Evolutionary conservation across 2,797 vertebrate genomes (phyloP).

Genomic region (Sylvia borin): DNA sequence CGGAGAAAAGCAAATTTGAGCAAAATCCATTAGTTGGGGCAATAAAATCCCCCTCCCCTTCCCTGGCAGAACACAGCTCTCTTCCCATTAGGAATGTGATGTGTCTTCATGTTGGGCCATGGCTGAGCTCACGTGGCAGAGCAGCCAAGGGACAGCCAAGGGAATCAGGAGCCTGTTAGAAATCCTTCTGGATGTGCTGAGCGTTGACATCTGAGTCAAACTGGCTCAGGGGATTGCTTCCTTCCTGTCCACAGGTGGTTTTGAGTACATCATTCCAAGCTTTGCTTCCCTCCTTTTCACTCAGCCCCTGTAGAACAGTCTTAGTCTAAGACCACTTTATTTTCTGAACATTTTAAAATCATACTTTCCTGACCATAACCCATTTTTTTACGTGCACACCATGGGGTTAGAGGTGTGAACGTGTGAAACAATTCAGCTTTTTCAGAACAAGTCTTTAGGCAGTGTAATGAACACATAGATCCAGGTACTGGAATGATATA

Average conservation of each 20-base stretch:
- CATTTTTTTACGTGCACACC: neutral
- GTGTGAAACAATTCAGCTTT: neutral
- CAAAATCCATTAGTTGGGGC: constrained; percentile 53
- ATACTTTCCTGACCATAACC: neutral
- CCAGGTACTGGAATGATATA: neutral
- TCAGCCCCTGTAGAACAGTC: neutral
- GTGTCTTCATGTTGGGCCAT: neutral
- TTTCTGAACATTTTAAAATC: neutral
- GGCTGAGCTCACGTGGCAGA: neutral
- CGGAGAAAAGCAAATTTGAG: constrained; percentile 62
- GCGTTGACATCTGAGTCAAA: neutral
- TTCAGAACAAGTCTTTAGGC: neutral
- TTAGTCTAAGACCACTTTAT: neutral
- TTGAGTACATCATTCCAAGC: neutral
- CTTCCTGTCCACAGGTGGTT: constrained; percentile 8
- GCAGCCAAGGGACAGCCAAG: constrained; percentile 9
- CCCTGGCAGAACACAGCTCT: neutral
- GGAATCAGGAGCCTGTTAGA: constrained; percentile 6
- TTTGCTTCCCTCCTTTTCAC: neutral
- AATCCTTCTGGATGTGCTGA: constrained; percentile 10
- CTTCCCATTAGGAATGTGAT: neutral
- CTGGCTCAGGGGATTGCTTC: neutral
- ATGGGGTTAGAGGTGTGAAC: neutral
- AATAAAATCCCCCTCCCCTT: neutral
- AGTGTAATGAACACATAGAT: neutral